phyloP scores from a whole-genome alignment of 2,797 vertebrate species.

The Thamnophis elegans region DNA sequence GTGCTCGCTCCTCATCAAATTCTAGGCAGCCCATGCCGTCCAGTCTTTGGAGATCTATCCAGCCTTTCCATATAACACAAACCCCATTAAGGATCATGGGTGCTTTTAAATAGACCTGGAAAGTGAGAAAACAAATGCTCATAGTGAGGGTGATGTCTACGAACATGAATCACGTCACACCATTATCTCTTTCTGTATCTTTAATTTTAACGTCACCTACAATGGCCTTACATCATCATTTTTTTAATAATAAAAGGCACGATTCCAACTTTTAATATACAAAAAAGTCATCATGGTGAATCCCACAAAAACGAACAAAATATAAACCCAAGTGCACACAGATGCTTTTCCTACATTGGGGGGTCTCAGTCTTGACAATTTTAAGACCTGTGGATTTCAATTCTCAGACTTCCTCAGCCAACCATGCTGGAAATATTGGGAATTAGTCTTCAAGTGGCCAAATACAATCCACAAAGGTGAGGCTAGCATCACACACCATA shows the following conservation, averaged over 20 bases:
- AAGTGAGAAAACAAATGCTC: constrained; percentile 32
- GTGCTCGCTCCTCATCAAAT: constrained; percentile 94
- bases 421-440: background rate
- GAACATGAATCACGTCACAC: background rate
- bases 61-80: constrained; percentile 98
- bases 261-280: background rate
- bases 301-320: background rate
- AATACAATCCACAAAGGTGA: background rate
- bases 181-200: background rate
- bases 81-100: constrained; percentile 99
- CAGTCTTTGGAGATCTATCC: constrained; percentile 95
- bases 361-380: background rate
- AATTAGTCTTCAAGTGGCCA: too few species aligned
- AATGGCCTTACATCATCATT: background rate
- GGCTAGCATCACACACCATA: background rate
- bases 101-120: constrained; percentile 93
- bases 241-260: background rate
- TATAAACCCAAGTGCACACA: background rate
- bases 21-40: constrained; percentile 98
- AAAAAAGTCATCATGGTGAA: background rate
- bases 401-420: background rate
- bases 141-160: constrained; percentile 5
- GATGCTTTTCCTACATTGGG: background rate
- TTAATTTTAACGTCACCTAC: background rate
- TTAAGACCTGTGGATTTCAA: background rate